Evolutionary conservation across 2,113 vertebrate species (phyloP), one percentile per base, ranked within the genome.

Genomic region (Manacus vitellinus): DNA sequence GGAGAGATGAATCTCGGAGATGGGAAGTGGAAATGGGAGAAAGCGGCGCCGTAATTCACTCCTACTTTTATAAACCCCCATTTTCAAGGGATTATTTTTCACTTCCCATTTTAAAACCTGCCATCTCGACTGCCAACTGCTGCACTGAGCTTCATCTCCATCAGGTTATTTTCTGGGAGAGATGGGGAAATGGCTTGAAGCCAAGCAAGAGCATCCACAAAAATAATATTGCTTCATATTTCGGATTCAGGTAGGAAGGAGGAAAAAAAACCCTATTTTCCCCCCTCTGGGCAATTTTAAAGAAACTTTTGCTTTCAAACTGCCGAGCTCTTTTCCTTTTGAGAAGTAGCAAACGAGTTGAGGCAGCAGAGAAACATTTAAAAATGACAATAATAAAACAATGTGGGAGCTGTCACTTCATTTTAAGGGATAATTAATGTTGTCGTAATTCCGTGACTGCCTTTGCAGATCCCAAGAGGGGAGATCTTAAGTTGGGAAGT

Each of bases 11-110:
- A 87, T 94, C 67, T 89, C 47, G 23, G 63, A 44, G 91, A 44
- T 25, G 19, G 62, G 79, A 86, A 30, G 72, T 80, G 59, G 71
- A 85, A 90, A 86, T 74, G 44, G 85, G 44, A 92, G 62, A 70
- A 37, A 54, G 58, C 84, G 43, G 43, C 2, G 4, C 86, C 46
- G 27, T 94, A 91, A 87, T 91, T 96, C 89, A 94, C 79, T 96
- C 55, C 54, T 86, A 12, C 91, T 68, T 92, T 62, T 81, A 90
- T 90, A 92, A 95, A 78, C 56, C 46, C 75, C 68, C 43, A 11
- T 95, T 96, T 96, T 80, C 77, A n/a, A 73, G 37, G 89, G 66
- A 30, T 95, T 89, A 71, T 94, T 92, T 93, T 94, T 89, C 83
- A 79, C 76, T 93, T 96, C 1, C 1, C 16, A 37, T 76, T 94